Evolutionary conservation across 2,888 invertebrate species (phyloP), one percentile per base, ranked within the genome.

Genomic region (Lycaena phlaeas): DNA sequence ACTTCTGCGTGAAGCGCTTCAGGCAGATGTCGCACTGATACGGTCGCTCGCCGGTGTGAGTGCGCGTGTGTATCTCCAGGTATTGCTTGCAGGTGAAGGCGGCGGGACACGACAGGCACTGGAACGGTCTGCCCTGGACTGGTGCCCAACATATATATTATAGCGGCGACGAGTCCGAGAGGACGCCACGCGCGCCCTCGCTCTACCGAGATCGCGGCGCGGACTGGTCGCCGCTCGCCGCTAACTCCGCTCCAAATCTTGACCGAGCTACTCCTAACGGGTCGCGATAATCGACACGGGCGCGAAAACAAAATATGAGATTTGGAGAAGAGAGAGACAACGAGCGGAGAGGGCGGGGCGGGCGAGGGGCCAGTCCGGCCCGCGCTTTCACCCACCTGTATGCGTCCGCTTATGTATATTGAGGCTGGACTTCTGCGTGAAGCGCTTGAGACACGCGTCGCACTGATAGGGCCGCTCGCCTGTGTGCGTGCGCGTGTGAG

Each of bases 1-100:
- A 92, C 74, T 92, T 92, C 84, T 93, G 92, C 49, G 92, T 92
- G 84, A 92, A 93, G 65, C 91, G 87, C 82, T 92, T 92, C 64
- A 89, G 86, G 76, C 92, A 92, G 65, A 90, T 86, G 76, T 90
- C 90, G 76, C 92, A 92, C 75, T 92, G 85, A 76, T 86, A 87
- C 44, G 86, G 86, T 44, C 86, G 85, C 78, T 85, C 86, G 59
- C 85, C 85, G 43, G 84, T 79, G 74, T 85, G 81, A 45, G 87
- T 88, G 60, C 89, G 79, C 86, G 86, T 87, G 77, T 89, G 89
- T 46, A 89, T 86, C 78, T 86, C 86, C 73, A 87, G 75, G 72
- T 87, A 87, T 68, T 86, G 87, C 81, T 86, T 87, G 78, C 87
- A 85, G 54, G 85, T 86, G 72, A 86, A 86, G 68, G 86, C 86